Evolutionary conservation across 2,113 vertebrate genomes (phyloP).

Genomic region (Edolisoma coerulescens): DNA sequence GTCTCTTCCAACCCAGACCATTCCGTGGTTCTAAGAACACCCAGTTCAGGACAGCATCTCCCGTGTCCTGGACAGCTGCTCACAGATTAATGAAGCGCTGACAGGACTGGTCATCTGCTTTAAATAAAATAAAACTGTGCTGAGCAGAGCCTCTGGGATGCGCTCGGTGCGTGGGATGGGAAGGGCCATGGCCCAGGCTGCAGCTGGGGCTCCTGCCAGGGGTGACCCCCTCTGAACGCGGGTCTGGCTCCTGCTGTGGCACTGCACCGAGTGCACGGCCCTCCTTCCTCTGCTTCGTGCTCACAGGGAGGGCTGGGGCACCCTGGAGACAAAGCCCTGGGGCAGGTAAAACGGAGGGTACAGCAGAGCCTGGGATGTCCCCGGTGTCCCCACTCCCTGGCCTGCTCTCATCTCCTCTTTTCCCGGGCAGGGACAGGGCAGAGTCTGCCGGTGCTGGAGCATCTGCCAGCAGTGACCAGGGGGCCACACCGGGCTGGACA

Average conservation of each 20-base stretch:
- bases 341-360: neutral
- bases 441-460: neutral
- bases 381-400: neutral
- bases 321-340: neutral
- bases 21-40: neutral
- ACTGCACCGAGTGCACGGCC: neutral
- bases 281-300: neutral
- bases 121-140: neutral
- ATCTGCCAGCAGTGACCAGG: rapidly evolving
- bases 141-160: neutral
- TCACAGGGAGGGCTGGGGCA: neutral
- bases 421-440: neutral
- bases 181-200: neutral
- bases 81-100: neutral
- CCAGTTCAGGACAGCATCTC: neutral
- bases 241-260: neutral
- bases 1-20: neutral
- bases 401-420: neutral
- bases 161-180: neutral
- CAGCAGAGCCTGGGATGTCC: neutral
- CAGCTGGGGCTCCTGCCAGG: neutral
- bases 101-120: neutral
- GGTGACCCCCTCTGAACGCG: neutral
- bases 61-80: neutral
- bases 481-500: rapidly evolving